phyloP scores from a whole-genome alignment of 1,140 invertebrate species.

The Mercenaria mercenaria region DNA sequence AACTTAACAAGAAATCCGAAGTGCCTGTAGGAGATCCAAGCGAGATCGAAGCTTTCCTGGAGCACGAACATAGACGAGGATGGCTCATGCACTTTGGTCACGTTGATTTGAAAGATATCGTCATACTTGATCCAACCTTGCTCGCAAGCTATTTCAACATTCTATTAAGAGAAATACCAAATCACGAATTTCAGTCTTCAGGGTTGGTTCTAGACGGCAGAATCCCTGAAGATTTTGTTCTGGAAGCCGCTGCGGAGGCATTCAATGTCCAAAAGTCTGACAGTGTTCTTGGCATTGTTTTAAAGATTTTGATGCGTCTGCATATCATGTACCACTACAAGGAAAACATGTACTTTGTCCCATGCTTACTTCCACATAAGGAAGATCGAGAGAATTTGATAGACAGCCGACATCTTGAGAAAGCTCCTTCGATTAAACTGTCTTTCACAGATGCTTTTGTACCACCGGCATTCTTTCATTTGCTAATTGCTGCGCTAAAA shows the following conservation, averaged over 20 bases:
- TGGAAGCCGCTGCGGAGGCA: not conserved
- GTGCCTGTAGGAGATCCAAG: not conserved
- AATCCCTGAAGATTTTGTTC: not conserved
- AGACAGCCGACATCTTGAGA: not conserved
- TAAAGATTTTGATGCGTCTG: not conserved
- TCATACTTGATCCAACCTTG: slow-evolving; percentile 12
- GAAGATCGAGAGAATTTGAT: not conserved
- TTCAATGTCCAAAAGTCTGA: not conserved
- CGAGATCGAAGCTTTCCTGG: slow-evolving; percentile 1
- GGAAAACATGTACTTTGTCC: not conserved
- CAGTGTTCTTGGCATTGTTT: not conserved
- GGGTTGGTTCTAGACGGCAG: not conserved
- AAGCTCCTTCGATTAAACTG: not conserved
- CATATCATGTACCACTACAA: slow-evolving; percentile 10
- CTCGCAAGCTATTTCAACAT: slow-evolving; percentile 13
- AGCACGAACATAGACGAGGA: slow-evolving; percentile 26
- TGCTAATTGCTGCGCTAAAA: not conserved
- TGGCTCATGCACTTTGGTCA: slow-evolving; percentile 18
- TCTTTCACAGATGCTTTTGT: slow-evolving; percentile 14
- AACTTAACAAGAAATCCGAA: slow-evolving; percentile 4
- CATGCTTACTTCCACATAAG: not conserved
- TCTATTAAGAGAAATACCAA: not conserved
- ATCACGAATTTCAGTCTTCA: not conserved
- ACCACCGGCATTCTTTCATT: slow-evolving; percentile 25
- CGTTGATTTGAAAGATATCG: not conserved